A percentile compares a stretch with the other conserved stretches of the same genome.
These are phyloP conservation scores for Penaeus vannamei DNA, from an alignment of 1,140 invertebrate genomes.

Conservation along the genomic window DNA sequence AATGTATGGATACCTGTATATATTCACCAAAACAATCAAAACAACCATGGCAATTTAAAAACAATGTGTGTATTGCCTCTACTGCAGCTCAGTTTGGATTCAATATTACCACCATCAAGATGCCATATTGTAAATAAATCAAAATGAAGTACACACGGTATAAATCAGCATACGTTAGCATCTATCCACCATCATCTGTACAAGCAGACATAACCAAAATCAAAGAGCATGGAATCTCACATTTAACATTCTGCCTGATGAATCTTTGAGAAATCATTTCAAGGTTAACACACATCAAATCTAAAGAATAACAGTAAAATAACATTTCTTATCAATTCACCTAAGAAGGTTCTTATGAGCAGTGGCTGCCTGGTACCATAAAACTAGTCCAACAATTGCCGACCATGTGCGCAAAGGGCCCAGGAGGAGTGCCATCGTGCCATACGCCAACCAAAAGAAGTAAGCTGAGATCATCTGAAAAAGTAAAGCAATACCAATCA, in stretches of 20 bases:
- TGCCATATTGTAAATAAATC: too few species aligned
- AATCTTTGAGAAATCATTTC: background rate
- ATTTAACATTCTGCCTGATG: too few species aligned
- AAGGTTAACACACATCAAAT: background rate
- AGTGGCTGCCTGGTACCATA: slow-evolving; percentile 77
- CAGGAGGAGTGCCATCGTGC: slow-evolving; percentile 82
- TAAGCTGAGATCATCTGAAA: slow-evolving; percentile 83
- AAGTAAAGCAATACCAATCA: slow-evolving; percentile 78
- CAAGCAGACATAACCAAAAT: too few species aligned
- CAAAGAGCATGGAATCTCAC: too few species aligned
- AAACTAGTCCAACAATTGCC: slow-evolving; percentile 78
- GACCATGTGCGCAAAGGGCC: slow-evolving; percentile 88
- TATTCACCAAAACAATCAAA: background rate
- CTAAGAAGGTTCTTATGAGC: slow-evolving; percentile 42
- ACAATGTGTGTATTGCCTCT: too few species aligned
- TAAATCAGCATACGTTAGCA: too few species aligned
- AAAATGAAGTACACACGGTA: too few species aligned
- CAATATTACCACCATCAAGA: too few species aligned
- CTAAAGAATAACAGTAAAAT: background rate
- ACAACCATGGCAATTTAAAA: too few species aligned
- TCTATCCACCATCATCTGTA: too few species aligned
- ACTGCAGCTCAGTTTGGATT: too few species aligned
- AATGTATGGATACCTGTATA: background rate
- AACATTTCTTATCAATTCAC: slow-evolving; percentile 1
- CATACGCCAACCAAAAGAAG: slow-evolving; percentile 87